Evolutionary conservation across 2,797 vertebrate genomes (phyloP), one percentile per base, ranked within the genome.

Genomic region (Buceros bicornis): DNA sequence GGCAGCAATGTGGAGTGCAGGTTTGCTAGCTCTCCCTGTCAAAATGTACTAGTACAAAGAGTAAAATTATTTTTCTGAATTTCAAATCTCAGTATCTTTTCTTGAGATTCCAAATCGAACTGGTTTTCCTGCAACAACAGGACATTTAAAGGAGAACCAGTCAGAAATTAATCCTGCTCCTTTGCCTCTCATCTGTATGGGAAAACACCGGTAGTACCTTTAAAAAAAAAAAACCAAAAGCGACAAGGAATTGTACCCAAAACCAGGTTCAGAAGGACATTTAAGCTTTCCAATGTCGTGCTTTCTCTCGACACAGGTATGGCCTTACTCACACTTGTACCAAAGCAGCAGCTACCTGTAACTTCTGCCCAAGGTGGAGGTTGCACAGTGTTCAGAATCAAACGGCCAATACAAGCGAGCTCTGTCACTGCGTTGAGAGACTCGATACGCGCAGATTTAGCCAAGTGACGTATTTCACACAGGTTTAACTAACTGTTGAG

Each of bases 401-500:
- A 90, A 66, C 4, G 2, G 48, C 31, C 69, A 88, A 66, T 53
- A 81, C 85, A 85, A 72, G 76, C 48, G 18, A 61, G 33, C 43
- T 87, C 50, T 70, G 22, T n/a, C 40, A 45, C 45, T 50, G 48
- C 48, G 50, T 57, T 73, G 43, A 42, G 40, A 60, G 40, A 53
- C 50, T 28, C n/a, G 31, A 89, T 26, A 43, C 19, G 31, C 57
- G 29, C 0, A 66, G 62, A 54, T 58, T 54, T 48, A 21, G 10
- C 24, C 16, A 87, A 82, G 42, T 21, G 53, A 78, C 42, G 11
- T 22, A 64, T 69, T 83, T 82, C 79, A 89, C 4, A 2, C 17
- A 83, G 50, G 50, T 73, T 90, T 84, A 93, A 91, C 85, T 84
- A 93, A 91, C 85, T 93, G 76, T 53, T 47, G 26, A 82, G 42